Evolutionary conservation across 2,888 invertebrate species (phyloP), one percentile per base, ranked within the genome.

Genomic region (Leptinotarsa juncta): DNA sequence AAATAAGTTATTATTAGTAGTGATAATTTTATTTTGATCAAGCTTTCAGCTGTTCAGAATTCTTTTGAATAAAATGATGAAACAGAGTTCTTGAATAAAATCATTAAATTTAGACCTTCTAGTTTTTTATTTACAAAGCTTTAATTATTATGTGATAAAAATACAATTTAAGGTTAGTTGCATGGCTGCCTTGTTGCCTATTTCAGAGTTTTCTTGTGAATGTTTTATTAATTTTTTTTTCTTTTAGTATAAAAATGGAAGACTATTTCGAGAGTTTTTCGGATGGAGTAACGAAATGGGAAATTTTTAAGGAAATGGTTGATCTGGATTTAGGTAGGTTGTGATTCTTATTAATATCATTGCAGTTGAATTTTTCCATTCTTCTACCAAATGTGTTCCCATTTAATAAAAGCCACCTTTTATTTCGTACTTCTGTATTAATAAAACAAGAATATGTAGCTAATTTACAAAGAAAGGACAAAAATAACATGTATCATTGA

Each of bases 221-320:
- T 72, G 72, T 76, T 70, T 75, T 67, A 67, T 67, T 71, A 71
- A 16, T 20, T 66, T 65, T 68, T 42, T 32, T 65, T 69, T 71
- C 70, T 72, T 73, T 15, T 57, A 66, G 55, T 70, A 71, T 66
- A 55, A 68, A 73, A 65, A 80, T 80, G 80, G 78, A 79, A 75
- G 78, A 77, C 51, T 75, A 72, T 72, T 80, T 80, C 68, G 80
- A 80, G 23, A 75, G 75, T 55, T 79, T 79, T 75, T 73, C 80
- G 48, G 77, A 76, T 74, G 81, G 78, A 65, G 76, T 81, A 68
- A 81, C 74, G 51, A 77, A 77, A 77, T 81, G 81, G 81, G 79
- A 79, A 76, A 74, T 73, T 65, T 72, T 80, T 71, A 77, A 71
- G 65, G 74, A 78, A 49, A 73, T 78, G 57, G 70, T 77, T 70